Evolutionary conservation across 2,888 invertebrate genomes (phyloP).

Genomic region (Cyclophora albipunctata): DNA sequence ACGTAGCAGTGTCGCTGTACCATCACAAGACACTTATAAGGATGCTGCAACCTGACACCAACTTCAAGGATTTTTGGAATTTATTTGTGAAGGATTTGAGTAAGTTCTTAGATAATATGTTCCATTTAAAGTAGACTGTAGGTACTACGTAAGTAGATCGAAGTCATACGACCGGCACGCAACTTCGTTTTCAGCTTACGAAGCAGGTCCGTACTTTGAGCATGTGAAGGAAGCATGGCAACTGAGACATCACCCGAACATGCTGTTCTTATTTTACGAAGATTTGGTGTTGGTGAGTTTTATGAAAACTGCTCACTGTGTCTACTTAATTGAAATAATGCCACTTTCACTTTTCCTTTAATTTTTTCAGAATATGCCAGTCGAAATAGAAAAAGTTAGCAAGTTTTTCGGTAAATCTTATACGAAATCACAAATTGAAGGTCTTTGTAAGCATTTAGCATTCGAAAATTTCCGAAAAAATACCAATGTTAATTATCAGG

Average conservation of each 20-base stretch:
- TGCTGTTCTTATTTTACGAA: constrained; percentile 84
- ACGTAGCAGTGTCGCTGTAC: constrained; percentile 84
- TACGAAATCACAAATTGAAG: constrained; percentile 63
- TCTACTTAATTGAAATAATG: too few relatives aligned
- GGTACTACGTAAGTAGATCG: too few relatives aligned
- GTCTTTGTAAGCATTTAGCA: constrained; percentile 78
- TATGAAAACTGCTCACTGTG: too few relatives aligned
- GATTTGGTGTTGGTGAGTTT: constrained; percentile 58
- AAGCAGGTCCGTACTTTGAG: constrained; percentile 76
- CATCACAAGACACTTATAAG: constrained; percentile 78
- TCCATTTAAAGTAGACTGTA: too few relatives aligned
- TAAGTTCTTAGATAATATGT: constrained; percentile 37
- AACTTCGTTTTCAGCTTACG: background rate
- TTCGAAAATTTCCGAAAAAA: constrained; percentile 85
- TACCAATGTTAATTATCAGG: constrained; percentile 56
- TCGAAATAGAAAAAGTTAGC: constrained; percentile 64
- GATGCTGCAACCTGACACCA: constrained; percentile 73
- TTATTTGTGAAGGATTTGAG: constrained; percentile 76
- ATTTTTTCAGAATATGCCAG: constrained; percentile 23
- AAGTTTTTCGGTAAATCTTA: constrained; percentile 73
- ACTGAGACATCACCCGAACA: constrained; percentile 75
- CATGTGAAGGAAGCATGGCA: constrained; percentile 83
- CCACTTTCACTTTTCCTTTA: background rate
- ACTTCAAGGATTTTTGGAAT: constrained; percentile 78
- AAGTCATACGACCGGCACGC: too few relatives aligned